Evolutionary conservation across 2,888 invertebrate species (phyloP).

Genomic region (Stramonita haemastoma): DNA sequence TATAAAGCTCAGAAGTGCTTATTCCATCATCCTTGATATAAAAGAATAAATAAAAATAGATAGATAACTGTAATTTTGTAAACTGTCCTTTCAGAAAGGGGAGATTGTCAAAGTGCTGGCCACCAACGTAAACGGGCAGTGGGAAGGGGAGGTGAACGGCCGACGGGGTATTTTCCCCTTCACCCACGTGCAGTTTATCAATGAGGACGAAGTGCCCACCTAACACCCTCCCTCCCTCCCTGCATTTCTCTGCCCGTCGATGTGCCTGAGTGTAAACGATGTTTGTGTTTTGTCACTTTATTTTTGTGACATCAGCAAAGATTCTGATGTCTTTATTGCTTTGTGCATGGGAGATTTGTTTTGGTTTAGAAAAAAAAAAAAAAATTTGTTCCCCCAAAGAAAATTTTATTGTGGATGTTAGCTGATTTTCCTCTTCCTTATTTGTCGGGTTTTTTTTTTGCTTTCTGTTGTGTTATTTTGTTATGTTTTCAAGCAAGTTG

Average conservation of each 20-base stretch:
- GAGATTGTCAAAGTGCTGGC: conserved; percentile 96
- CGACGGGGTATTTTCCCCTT: conserved; percentile 95
- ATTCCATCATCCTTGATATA: no score
- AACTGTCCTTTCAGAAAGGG: conserved; percentile 82
- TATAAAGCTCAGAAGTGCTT: no score
- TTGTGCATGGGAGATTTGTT: no score
- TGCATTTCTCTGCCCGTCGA: not conserved
- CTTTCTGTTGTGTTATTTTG: no score
- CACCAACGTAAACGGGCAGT: conserved; percentile 98
- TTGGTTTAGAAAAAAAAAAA: no score
- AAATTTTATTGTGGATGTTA: no score
- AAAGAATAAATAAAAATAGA: no score
- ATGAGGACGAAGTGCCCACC: conserved; percentile 80
- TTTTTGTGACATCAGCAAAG: no score
- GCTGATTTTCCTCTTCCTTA: not conserved
- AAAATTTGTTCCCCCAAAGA: no score
- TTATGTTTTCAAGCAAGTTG: no score
- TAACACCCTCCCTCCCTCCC: not conserved
- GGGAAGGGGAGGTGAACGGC: conserved; percentile 97
- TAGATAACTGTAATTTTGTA: no score
- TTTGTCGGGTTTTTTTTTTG: not conserved
- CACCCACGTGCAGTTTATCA: conserved; percentile 96
- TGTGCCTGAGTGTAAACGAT: not conserved
- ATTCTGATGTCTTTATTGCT: no score
- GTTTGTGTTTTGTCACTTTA: not conserved